Evolutionary conservation across 2,888 invertebrate genomes (phyloP), one percentile per base, ranked within the genome.

Genomic region (Encarsia formosa): DNA sequence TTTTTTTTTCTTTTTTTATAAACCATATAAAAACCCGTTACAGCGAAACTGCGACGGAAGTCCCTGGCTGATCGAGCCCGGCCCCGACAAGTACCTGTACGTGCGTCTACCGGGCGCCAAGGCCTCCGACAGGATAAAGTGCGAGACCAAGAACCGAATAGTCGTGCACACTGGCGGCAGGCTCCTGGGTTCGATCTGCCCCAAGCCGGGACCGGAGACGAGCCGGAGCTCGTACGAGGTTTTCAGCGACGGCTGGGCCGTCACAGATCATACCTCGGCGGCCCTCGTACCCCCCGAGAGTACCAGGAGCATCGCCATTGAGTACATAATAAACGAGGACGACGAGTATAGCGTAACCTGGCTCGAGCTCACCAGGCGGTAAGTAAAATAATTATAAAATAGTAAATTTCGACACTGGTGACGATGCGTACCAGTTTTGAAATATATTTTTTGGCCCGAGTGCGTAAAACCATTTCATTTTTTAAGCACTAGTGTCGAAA

Each of bases 161-260:
- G 83, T 88, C 3, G 81, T 92, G 4, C 88, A 89, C 67, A 85
- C 88, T 38, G 86, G 86, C 1, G 81, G 83, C 22, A 63, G 78
- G n/a, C 70, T 80, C 0, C 80, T 81, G 16, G 79, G 79, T 29
- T 79, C 82, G 40, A 81, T 84, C 35, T 86, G 86, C 62, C 84
- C 83, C 0, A 74, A 79, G 54, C 75, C 76, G 38, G 34, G 23
- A 1, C 71, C 75, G 2, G 69, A 75, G 35, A 80, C 80, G 38
- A 73, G 75, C 39, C 80, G 83, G 51, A 82, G 84, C 57, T 76
- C 83, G 58, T 88, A 89, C 18, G 88, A 89, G 75, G 84, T 91
- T 42, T 91, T 91, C 71, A 91, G 90, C 40, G 86, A 89, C 63
- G 91, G 91, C 29, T 91, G 91, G 91, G 72, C 75, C 53, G 67